Percentiles rank a stretch among this genome's conserved stretches.
These are phyloP conservation scores for Hestina assimilis DNA, from an alignment of 1,140 invertebrate species.

Conservation along the genomic window DNA sequence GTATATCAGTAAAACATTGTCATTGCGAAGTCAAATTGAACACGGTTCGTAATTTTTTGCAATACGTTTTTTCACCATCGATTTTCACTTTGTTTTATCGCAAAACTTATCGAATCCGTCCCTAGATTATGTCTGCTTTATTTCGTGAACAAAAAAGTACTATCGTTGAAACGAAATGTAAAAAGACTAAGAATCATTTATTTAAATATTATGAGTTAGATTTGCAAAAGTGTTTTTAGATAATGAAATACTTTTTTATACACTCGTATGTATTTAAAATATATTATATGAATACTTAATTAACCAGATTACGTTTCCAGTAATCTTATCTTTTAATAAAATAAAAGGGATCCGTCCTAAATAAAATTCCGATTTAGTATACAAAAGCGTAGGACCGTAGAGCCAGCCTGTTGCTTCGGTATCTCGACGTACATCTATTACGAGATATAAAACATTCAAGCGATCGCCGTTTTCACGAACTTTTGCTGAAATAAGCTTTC, in stretches of 20 bases:
- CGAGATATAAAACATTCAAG: slow-evolving; percentile 9
- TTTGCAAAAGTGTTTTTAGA: background rate
- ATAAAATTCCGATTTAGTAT: slow-evolving; percentile 2
- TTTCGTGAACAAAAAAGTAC: background rate
- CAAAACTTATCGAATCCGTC: slow-evolving; percentile 31
- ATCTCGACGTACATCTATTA: slow-evolving; percentile 4
- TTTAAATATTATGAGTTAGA: too few relatives aligned
- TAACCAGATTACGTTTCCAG: too few relatives aligned
- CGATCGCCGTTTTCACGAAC: background rate
- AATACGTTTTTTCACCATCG: slow-evolving; percentile 32
- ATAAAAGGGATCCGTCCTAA: background rate
- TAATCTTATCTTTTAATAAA: background rate
- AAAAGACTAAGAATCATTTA: background rate
- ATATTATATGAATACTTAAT: too few relatives aligned
- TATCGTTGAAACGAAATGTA: background rate
- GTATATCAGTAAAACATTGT: too few relatives aligned
- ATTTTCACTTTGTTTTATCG: slow-evolving; percentile 41
- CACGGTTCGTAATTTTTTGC: slow-evolving; percentile 18
- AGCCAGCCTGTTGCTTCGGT: slow-evolving; percentile 13
- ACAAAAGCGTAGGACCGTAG: background rate
- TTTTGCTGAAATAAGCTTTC: background rate
- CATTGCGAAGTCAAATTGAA: too few relatives aligned
- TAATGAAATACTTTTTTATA: background rate
- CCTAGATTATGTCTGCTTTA: slow-evolving; percentile 14
- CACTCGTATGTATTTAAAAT: too few relatives aligned